Base-by-base conservation (phyloP, 2,113 vertebrate species). In the Hystrix brachyura region DNA sequence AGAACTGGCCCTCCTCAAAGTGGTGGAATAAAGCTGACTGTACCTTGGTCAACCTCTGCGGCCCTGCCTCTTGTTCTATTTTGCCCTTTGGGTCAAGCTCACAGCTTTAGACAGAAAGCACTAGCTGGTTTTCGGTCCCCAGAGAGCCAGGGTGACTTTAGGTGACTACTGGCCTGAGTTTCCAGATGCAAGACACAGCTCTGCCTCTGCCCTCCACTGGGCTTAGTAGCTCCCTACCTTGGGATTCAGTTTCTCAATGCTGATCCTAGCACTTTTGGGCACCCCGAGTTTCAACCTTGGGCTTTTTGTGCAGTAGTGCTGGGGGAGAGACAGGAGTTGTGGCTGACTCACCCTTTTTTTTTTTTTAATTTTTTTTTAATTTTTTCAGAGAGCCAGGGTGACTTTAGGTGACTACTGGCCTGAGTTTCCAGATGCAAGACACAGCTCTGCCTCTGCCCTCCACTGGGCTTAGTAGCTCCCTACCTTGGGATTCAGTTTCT, bases 1-100 rank as follows among this genome's bases (percentile, higher is more conserved):
- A 3, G 3, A 94, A n/a, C 32, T 78, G 32, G 15, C 74, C 46
- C 27, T 88, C 87, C 92, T 76, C 53, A 96, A 91, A 97, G 83
- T 27, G 7, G 64, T 48, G 5, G 55, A 93, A 93, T 48, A 87
- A 86, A 82, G 27, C 17, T 38, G 38, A 38, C 55, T 72, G 15
- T 60, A 32, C 80, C 55, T 10, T 62, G 57, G 59, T 86, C 34
- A 53, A 17, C 19, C 46, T 90, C 19, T 93, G 53, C 57, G 23
- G 43, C 53, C 79, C 62, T 83, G 62, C 9, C 55, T 91, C 65
- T 88, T 86, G 34, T 38, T 81, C 21, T 60, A 48, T 64, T 82
- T 95, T 38, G 34, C 7, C 48, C 57, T 94, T 65, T 91, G 34
- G 91, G 64, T 94, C 25, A 60, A 57, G 19, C 38, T 65, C 69